Base-by-base conservation (phyloP, 2,113 vertebrate genomes). In the Tyrannus savana region DNA sequence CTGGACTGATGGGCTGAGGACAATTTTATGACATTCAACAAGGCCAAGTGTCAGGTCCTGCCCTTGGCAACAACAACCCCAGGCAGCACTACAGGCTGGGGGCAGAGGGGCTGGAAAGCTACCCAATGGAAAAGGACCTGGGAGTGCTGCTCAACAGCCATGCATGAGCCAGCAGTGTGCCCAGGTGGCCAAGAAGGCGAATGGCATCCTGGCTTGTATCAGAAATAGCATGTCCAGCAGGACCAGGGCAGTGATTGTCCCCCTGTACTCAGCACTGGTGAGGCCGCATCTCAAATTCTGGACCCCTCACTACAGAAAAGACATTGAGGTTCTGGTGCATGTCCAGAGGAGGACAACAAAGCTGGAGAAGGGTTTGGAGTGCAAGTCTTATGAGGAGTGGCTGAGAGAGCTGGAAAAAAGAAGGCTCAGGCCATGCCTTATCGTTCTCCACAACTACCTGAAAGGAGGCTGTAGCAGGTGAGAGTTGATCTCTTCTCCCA, bases 121-220 rank as follows among this genome's bases (percentile, higher is more conserved):
- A 19, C 13, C 2, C 3, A 7, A 13, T 0, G 3, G 33, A 49
- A 37, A 76, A 76, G 11, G 27, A 59, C 19, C 19, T 53, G 50
- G 19, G 1, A 2, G 11, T 42, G 13, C 2, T 37, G 44, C 9
- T 19, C 2, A 4, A 5, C 23, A 86, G 33, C 14, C 0, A 0
- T 6, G 58, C 11, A 6, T 7, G 30, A 82, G 19, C 5, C 49
- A 63, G 23, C 1, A 72, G 16, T 25, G 49, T n/a, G 69, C 8
- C 24, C 55, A 68, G 23, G 41, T 53, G 55, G 25, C 41, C 83
- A 86, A 44, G 30, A 33, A 62, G 7, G 7, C 18, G 53, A 49
- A 0, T 2, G 27, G 31, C 41, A 62, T 28, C n/a, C 47, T 49
- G 41, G 46, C 22, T 1, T 42, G 25, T 4, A 33, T 37, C 31